Evolutionary conservation across 2,888 invertebrate species (phyloP), one percentile per base, ranked within the genome.

Genomic region (Agonum fuliginosum): DNA sequence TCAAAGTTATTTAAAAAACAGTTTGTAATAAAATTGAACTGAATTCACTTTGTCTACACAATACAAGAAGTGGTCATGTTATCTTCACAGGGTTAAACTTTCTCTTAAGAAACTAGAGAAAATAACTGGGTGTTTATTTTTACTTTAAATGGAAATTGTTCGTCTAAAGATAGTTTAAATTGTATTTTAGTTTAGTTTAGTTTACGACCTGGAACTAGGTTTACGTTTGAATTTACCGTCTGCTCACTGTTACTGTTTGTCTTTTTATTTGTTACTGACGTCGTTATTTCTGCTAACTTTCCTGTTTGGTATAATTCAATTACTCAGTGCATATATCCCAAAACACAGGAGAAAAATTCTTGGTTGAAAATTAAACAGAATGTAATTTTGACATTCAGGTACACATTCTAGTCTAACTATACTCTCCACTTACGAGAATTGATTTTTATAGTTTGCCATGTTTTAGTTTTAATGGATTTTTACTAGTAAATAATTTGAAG

Each of bases 101-200:
- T 4, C 24, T 24, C 24, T 10, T 24, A 27, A 37, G 65, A 65
- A 30, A 65, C 30, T 3, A 58, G 22, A 8, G 58, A 58, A 54
- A 30, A 65, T 65, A 20, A 20, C 37, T n/a, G 10, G 34, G 19
- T 70, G 70, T 70, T 70, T 70, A 70, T 70, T 70, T 43, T 46
- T 70, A 70, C 43, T 70, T 70, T 70, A 70, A 70, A 70, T 70
- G 70, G 70, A 70, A 70, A 70, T 70, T 46, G 70, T 70, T 43
- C 27, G 70, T 46, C 46, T 43, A 46, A 70, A 70, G 70, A 43
- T 46, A 70, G 70, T 70, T 70, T 70, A 70, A 70, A 70, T 70
- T 70, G 22, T 70, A 46, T 46, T 43, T 70, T 70, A 54, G 54
- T 54, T 54, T 22, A 65, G 65, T 65, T 43, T 69, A 69, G 41